Evolutionary conservation across 2,797 vertebrate species (phyloP).

Genomic region (Ispidina lecontei): DNA sequence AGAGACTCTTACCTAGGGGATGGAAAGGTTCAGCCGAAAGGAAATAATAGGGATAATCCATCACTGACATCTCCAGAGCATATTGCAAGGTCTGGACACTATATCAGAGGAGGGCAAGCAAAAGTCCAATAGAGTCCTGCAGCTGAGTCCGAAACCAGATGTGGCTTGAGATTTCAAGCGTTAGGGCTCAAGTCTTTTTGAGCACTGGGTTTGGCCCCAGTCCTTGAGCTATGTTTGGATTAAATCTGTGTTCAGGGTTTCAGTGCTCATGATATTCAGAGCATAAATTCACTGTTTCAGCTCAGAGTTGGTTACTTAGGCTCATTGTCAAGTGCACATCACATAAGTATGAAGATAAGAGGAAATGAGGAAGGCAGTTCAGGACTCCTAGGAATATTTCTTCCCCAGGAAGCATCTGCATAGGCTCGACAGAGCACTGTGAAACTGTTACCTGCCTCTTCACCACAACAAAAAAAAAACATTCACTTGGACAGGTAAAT

Average conservation of each 20-base stretch:
- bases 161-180: not conserved
- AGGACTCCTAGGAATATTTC: not conserved
- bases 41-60: not conserved
- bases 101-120: not conserved
- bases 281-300: not conserved
- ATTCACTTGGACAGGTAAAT: not conserved
- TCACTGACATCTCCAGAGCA: not conserved
- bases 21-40: not conserved
- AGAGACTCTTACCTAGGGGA: not conserved
- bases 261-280: not conserved
- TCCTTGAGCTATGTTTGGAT: not conserved
- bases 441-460: not conserved
- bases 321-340: not conserved
- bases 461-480: not conserved
- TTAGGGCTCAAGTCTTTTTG: not conserved
- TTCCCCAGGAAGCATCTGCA: not conserved
- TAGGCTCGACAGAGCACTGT: fast-evolving
- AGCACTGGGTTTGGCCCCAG: not conserved
- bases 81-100: not conserved
- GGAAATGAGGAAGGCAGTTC: not conserved
- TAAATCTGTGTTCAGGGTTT: not conserved
- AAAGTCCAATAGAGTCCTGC: not conserved
- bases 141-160: not conserved
- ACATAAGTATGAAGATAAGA: not conserved
- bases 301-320: not conserved